Evolutionary conservation across 2,888 invertebrate genomes (phyloP).

Genomic region (Heliothis peltigera): DNA sequence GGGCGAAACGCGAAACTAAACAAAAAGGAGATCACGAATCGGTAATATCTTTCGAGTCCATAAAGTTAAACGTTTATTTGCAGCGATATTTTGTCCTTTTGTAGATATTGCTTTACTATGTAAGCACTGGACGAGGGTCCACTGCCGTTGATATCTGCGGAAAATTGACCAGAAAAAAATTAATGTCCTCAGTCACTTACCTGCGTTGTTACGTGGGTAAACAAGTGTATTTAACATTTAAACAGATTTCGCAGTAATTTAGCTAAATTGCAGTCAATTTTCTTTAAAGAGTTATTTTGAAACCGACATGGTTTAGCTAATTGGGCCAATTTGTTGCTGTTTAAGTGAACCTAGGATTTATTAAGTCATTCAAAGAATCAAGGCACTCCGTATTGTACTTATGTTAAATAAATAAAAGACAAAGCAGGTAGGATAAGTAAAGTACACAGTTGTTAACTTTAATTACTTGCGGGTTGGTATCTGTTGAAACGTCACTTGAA

Average conservation of each 20-base stretch:
- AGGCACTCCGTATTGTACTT: not conserved
- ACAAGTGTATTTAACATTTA: constrained; percentile 54
- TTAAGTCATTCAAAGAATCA: constrained; percentile 46
- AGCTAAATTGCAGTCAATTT: constrained; percentile 59
- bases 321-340: constrained; percentile 55
- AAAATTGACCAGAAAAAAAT: constrained; percentile 54
- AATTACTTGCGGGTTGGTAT: no score
- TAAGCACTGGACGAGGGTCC: constrained; percentile 71
- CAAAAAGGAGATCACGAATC: constrained; percentile 90
- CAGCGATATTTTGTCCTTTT: constrained; percentile 89
- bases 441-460: not conserved
- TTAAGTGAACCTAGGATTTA: constrained; percentile 56
- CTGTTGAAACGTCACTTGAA: no score
- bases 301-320: constrained; percentile 57
- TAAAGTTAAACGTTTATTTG: constrained; percentile 90
- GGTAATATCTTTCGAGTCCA: constrained; percentile 90
- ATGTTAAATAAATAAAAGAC: not conserved
- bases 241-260: constrained; percentile 51
- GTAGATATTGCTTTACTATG: constrained; percentile 87
- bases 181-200: constrained; percentile 30
- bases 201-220: constrained; percentile 49
- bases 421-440: no score
- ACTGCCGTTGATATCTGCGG: constrained; percentile 60
- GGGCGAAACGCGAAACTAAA: constrained; percentile 87
- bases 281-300: constrained; percentile 58